Conservation (phyloP, 1,140 invertebrate species). For the Octopus sinensis region DNA sequence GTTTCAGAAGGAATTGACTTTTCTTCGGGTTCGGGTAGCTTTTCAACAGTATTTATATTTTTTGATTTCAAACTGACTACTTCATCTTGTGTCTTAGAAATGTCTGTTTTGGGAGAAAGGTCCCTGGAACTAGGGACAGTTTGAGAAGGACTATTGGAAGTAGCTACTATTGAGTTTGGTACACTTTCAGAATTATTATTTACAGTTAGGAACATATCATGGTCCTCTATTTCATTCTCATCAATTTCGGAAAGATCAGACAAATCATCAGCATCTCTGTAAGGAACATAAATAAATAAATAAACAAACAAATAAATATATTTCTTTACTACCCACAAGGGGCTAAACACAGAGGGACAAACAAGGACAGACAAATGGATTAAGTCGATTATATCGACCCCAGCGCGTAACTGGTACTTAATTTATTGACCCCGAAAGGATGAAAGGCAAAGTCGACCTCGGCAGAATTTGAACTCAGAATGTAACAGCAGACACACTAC, state of each 20-base stretch:
- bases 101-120: constrained; percentile 6
- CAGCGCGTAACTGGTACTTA: too few species aligned
- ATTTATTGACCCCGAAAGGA: too few species aligned
- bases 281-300: constrained; percentile 19
- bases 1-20: constrained; percentile 38
- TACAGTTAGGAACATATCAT: background rate
- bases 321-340: too few species aligned
- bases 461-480: too few species aligned
- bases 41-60: constrained; percentile 17
- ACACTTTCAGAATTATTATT: background rate
- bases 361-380: too few species aligned
- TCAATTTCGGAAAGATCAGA: constrained; percentile 49
- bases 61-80: background rate
- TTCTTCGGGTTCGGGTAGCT: constrained; percentile 32
- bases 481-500: too few species aligned
- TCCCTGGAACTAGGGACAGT: background rate
- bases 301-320: too few species aligned
- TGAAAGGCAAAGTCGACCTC: too few species aligned
- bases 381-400: too few species aligned
- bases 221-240: background rate
- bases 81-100: background rate
- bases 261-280: constrained; percentile 50
- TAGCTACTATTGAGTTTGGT: background rate
- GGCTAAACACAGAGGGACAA: too few species aligned
- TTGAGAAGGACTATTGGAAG: background rate